These are phyloP conservation scores for Helicoverpa assulta DNA, from an alignment of 2,888 invertebrate species.

Conservation along the genomic window DNA sequence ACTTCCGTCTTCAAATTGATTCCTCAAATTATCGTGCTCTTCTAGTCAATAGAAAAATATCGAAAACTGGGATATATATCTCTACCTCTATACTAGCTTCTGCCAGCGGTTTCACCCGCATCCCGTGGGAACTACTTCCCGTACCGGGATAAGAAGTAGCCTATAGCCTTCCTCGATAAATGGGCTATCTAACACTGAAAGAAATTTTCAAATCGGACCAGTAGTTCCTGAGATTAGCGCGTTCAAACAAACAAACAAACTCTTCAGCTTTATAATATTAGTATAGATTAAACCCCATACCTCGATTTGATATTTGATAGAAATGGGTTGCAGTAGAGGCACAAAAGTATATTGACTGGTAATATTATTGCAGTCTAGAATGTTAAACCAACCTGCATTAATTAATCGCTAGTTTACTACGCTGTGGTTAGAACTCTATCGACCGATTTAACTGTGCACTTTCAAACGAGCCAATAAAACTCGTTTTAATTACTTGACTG, in stretches of 20 bases:
- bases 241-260: too few species aligned
- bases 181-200: too few species aligned
- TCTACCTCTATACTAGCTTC: too few species aligned
- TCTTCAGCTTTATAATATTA: too few species aligned
- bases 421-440: neutral
- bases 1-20: neutral
- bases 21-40: neutral
- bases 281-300: neutral
- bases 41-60: neutral
- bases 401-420: neutral
- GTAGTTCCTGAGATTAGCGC: too few species aligned
- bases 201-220: too few species aligned
- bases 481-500: neutral
- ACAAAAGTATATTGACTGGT: neutral
- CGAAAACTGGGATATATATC: neutral
- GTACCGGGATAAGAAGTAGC: too few species aligned
- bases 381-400: neutral
- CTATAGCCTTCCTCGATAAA: too few species aligned
- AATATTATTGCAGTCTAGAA: neutral
- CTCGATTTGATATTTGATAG: neutral
- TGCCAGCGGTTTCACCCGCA: too few species aligned
- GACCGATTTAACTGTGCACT: neutral
- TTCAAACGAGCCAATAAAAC: constrained; percentile 1
- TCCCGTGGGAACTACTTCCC: too few species aligned
- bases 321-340: neutral